Evolutionary conservation across 2,797 vertebrate species (phyloP), one percentile per base, ranked within the genome.

Genomic region (Gymnothorax reevesii): DNA sequence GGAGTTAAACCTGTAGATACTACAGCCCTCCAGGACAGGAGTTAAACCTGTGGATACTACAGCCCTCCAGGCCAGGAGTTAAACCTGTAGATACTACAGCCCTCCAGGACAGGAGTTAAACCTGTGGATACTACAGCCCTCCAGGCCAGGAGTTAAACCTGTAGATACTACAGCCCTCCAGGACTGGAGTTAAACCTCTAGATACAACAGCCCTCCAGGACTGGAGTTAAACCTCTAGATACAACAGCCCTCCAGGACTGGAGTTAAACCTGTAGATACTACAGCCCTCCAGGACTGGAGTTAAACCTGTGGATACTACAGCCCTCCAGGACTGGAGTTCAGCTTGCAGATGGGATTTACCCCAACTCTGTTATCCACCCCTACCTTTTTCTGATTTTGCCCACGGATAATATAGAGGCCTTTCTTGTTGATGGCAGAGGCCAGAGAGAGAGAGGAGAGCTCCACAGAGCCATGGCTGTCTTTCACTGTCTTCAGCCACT

Each of bases 391-490:
- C 9, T 69, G 96, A 87, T 83, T 84, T 86, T 91, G 95, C 8
- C 96, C 95, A 88, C 87, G 85, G 87, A 99, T 97, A 73, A 94
- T 69, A 13, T 99, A 99, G 25, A 97, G 89, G 8, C 99, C 99
- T 73, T 95, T 97, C 85, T 87, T 94, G 92, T 99, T 99, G 94
- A 99, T 97, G 27, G 97, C 93, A 17, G 97, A 96, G 57, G 98
- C 98, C 89, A 99, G 94, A 0, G 97, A 97, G 77, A 99, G 93
- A 0, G 99, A 99, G 0, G 99, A 99, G 62, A 98, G 93, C 89
- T 99, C 99, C 87, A 99, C 98, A 0, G 99, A 99, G 0, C 99
- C 98, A 1, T 99, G 98, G 89, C 97, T 98, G 84, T 99, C 98
- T 86, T 98, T 99, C 87, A 99, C 98, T 0, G 96, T 97, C 92